Evolutionary conservation across 2,888 invertebrate species (phyloP).

Genomic region (Drosophila antonietae): DNA sequence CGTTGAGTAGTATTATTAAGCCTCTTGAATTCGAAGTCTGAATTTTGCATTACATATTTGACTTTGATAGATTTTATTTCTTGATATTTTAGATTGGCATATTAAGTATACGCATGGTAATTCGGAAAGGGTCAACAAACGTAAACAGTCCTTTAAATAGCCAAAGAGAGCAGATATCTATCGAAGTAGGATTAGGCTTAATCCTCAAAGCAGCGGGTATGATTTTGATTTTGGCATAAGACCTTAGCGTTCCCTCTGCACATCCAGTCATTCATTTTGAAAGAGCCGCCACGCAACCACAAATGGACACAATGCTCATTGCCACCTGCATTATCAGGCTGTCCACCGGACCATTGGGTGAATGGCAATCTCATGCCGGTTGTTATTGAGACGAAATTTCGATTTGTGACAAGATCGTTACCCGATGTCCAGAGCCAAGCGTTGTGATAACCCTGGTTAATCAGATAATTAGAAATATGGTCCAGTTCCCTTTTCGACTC

Average conservation of each 20-base stretch:
- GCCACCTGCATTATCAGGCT: conserved; percentile 35
- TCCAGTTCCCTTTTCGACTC: conserved; percentile 24
- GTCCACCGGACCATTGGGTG: background rate
- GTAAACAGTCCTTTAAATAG: too few species aligned
- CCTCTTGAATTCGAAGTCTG: too few species aligned
- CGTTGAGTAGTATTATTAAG: background rate
- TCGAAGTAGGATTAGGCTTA: background rate
- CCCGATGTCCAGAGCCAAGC: conserved; percentile 34
- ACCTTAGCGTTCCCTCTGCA: background rate
- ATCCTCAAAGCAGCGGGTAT: background rate
- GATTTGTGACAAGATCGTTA: conserved; percentile 5
- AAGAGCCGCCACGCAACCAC: background rate
- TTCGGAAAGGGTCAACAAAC: too few species aligned
- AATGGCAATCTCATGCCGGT: conserved; percentile 17
- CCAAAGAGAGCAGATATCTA: background rate
- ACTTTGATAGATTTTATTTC: background rate
- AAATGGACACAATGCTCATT: conserved; percentile 28
- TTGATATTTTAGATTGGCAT: background rate
- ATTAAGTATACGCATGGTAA: background rate
- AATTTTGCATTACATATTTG: too few species aligned
- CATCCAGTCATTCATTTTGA: conserved; percentile 31
- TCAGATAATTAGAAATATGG: conserved; percentile 7
- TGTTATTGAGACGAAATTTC: background rate
- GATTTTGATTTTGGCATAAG: conserved; percentile 9
- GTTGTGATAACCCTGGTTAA: background rate